Evolutionary conservation across 2,888 invertebrate species (phyloP).

Genomic region (Linyphia triangularis): DNA sequence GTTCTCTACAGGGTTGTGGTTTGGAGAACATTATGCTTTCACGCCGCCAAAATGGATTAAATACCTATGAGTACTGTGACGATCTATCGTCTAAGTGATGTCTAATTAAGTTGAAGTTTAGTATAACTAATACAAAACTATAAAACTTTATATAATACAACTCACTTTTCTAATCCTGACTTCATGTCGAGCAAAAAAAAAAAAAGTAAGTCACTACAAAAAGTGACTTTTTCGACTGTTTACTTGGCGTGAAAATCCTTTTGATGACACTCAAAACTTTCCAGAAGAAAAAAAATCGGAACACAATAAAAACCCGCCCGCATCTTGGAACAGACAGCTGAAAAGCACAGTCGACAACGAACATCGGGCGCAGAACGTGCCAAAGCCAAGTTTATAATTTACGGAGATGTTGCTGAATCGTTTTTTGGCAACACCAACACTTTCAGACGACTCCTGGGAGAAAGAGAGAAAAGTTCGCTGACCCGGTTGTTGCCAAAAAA

Average conservation of each 20-base stretch:
- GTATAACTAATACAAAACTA: too few relatives aligned
- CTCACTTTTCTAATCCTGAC: slow-evolving; percentile 47
- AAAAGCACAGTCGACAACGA: not conserved
- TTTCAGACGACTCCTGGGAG: not conserved
- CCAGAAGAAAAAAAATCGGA: not conserved
- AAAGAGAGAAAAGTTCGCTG: slow-evolving; percentile 35
- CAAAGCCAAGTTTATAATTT: slow-evolving; percentile 44
- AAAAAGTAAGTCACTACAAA: not conserved
- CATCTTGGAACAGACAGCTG: not conserved
- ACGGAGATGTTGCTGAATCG: slow-evolving; percentile 28
- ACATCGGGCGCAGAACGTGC: not conserved
- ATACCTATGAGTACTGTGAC: too few relatives aligned
- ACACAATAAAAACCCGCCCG: slow-evolving; percentile 1
- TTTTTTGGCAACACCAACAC: slow-evolving; percentile 44
- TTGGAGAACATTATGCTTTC: too few relatives aligned
- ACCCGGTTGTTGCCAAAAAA: slow-evolving; percentile 7
- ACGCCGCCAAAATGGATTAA: too few relatives aligned
- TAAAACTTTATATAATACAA: too few relatives aligned
- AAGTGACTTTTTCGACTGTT: not conserved
- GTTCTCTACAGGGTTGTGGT: too few relatives aligned
- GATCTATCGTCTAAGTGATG: too few relatives aligned
- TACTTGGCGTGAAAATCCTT: not conserved
- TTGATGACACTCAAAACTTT: not conserved
- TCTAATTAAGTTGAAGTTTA: too few relatives aligned
- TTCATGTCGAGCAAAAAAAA: slow-evolving; percentile 4